These are phyloP conservation scores for Phaonia tiefii DNA, from an alignment of 2,888 invertebrate genomes.

Conservation along the genomic window DNA sequence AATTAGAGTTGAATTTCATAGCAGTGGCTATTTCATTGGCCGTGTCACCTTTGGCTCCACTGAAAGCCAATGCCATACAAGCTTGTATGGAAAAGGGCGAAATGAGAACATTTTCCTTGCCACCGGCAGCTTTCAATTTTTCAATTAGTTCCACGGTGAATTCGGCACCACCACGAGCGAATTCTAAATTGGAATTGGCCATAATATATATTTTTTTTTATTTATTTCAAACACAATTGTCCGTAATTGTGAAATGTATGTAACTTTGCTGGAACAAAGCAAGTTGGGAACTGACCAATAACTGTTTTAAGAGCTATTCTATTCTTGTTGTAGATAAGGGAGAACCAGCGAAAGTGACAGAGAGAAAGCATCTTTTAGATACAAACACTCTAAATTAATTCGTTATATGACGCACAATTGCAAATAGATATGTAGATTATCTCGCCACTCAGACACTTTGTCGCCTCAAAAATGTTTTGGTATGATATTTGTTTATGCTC, in stretches of 20 bases:
- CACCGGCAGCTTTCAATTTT: constrained; percentile 74
- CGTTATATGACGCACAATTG: too few species aligned
- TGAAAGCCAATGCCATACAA: constrained; percentile 86
- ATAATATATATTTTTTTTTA: constrained; percentile 46
- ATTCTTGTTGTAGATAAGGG: constrained; percentile 90
- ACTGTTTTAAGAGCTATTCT: constrained; percentile 87
- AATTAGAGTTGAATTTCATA: constrained; percentile 81
- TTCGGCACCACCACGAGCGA: constrained; percentile 76
- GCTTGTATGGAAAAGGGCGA: constrained; percentile 90
- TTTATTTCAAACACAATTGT: too few species aligned
- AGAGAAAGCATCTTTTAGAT: too few species aligned
- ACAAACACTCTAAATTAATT: too few species aligned
- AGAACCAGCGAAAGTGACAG: constrained; percentile 85
- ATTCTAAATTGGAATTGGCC: constrained; percentile 72
- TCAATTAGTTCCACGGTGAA: constrained; percentile 75
- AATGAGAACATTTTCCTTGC: constrained; percentile 85
- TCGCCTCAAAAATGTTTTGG: too few species aligned
- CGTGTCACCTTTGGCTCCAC: constrained; percentile 86
- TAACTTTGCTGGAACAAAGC: constrained; percentile 72
- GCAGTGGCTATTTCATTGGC: constrained; percentile 83
- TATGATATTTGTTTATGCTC: too few species aligned
- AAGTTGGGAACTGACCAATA: constrained; percentile 87
- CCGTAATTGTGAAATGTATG: too few species aligned
- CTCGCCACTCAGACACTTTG: too few species aligned
- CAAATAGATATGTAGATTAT: too few species aligned